A percentile compares a stretch with the other conserved stretches of the same genome.
Conservation (phyloP, 2,888 invertebrate species). For the Acanthopleura granulata region DNA sequence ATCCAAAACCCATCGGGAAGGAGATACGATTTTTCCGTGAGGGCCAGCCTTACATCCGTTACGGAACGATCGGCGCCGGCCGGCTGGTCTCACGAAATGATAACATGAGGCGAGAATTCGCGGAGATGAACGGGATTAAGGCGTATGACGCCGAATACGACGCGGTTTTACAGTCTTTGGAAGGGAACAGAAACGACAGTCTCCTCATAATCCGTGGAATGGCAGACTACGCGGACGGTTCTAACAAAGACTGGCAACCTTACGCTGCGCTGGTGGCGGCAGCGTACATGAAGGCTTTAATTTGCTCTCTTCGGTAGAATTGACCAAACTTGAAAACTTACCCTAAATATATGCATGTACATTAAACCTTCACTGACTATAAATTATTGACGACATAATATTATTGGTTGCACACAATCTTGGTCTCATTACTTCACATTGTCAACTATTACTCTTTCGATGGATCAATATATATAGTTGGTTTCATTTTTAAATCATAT, state of each 20-base stretch:
- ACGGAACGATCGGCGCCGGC: conserved; percentile 86
- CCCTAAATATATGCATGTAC: too few relatives aligned
- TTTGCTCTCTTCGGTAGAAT: conserved; percentile 21
- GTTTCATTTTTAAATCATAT: too few relatives aligned
- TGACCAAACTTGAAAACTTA: background rate
- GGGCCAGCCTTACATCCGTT: conserved; percentile 74
- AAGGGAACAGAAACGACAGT: conserved; percentile 76
- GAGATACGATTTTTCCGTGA: conserved; percentile 54
- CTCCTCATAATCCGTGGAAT: conserved; percentile 80
- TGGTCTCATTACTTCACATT: too few relatives aligned
- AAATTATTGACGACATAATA: too few relatives aligned
- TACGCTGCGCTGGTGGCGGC: conserved; percentile 93
- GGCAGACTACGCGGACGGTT: conserved; percentile 94
- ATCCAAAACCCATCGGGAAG: conserved; percentile 24
- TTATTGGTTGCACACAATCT: too few relatives aligned
- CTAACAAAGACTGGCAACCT: conserved; percentile 96
- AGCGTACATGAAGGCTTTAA: conserved; percentile 88
- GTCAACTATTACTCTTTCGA: too few relatives aligned
- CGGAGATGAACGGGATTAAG: conserved; percentile 83
- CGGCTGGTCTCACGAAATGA: conserved; percentile 84
- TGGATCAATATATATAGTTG: too few relatives aligned
- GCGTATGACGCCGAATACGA: conserved; percentile 97
- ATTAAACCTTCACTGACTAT: too few relatives aligned
- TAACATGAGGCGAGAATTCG: conserved; percentile 86
- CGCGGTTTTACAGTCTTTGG: conserved; percentile 87